Evolutionary conservation across 2,888 invertebrate species (phyloP), one percentile per base, ranked within the genome.

Genomic region (Aphelenchoides bicaudatus): DNA sequence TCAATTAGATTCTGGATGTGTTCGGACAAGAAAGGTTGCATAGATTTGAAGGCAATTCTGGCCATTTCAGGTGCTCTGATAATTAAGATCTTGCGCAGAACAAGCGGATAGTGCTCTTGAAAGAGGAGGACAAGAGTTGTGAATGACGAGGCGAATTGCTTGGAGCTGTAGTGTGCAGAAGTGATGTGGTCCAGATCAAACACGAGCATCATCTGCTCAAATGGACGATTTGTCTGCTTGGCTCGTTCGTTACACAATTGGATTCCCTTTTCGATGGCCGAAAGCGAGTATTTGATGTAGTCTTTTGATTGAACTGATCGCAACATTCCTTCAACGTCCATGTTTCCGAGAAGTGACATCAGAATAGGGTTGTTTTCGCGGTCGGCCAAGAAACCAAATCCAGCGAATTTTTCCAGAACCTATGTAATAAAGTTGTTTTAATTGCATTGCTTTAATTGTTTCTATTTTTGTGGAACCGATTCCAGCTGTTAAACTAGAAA

Each of bases 31-130:
- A 78, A 71, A 2, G 78, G 73, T 6, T 69, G 71, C 62, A 78
- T 72, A n/a, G 75, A 70, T 5, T 71, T 64, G 62, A 78, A 78
- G 10, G 78, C 76, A 50, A 76, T 64, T 23, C 71, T 68, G 8
- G 77, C 78, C 74, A 78, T 76, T 39, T 77, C 72, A 0, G 78
- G 78, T 2, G 78, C 78, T 54, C 75, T 65, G 39, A 78, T 75
- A 49, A 78, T 73, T 16, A 78, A 65, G 55, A 78, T 75, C 59
- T 78, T 78, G 38, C 73, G 62, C 30, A 78, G 58, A 5, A 74
- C 68, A 39, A 78, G 59, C 5, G 78, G 78, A 58, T 78, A 78
- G 56, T 78, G 74, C 56, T 78, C 77, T 61, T 78, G 77, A 67
- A 77, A 78, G 30, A 78, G 66, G 25, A 70, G 68, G 56, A 78